Evolutionary conservation across 2,797 vertebrate genomes (phyloP).

Genomic region (Lacerta bilineata): DNA sequence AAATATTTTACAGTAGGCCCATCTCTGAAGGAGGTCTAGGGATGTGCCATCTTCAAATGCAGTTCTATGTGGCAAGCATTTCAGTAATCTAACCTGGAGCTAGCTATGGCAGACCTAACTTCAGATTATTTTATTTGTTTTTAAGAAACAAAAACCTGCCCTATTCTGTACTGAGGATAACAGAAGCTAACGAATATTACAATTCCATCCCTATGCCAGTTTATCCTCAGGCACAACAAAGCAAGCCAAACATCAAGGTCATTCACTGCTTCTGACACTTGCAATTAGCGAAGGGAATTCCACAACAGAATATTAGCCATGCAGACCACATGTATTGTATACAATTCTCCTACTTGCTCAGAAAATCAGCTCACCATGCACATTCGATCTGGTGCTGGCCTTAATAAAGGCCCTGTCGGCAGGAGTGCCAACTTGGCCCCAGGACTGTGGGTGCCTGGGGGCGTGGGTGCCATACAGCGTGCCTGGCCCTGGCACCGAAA

Average conservation of each 20-base stretch:
- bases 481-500: too few relatives aligned
- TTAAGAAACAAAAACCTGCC: neutral
- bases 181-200: neutral
- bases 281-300: neutral
- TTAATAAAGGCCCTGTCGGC: neutral
- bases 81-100: neutral
- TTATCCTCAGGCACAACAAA: neutral
- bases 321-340: neutral
- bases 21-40: constrained; percentile 14
- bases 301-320: neutral
- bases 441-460: too few relatives aligned
- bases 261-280: neutral
- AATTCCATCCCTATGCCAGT: neutral
- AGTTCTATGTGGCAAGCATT: neutral
- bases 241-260: neutral
- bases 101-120: neutral
- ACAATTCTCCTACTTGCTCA: neutral
- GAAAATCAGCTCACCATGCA: neutral
- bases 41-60: neutral
- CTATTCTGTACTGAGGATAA: neutral
- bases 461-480: too few relatives aligned
- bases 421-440: neutral
- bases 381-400: neutral
- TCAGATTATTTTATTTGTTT: neutral
- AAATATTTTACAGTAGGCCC: neutral